phyloP scores from a whole-genome alignment of 64 coral and sea anemone genomes.

The Montipora efflorescens region DNA sequence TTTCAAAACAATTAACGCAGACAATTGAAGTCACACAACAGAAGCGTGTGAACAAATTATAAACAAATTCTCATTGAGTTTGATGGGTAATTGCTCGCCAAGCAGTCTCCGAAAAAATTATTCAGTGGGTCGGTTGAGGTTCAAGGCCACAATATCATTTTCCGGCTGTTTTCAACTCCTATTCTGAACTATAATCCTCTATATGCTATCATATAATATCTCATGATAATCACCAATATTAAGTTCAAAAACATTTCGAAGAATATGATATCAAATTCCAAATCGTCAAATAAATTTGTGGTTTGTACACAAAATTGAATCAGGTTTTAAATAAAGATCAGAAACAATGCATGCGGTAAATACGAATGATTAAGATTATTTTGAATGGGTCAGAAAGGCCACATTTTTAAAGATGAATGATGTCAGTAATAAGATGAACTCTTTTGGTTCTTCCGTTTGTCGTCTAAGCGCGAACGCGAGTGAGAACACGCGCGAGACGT shows the following conservation, averaged over 20 bases:
- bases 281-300: not conserved
- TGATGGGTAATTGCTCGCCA: slow-evolving; percentile 29
- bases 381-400: slow-evolving; percentile 24
- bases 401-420: slow-evolving; percentile 11
- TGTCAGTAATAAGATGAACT: not conserved
- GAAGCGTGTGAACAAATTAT: slow-evolving; percentile 40
- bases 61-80: slow-evolving; percentile 30
- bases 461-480: not conserved
- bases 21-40: slow-evolving; percentile 59
- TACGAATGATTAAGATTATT: not conserved
- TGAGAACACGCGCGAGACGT: too few species aligned
- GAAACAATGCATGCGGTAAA: not conserved
- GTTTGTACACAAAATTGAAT: not conserved
- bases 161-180: too few species aligned
- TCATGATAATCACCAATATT: not conserved
- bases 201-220: not conserved
- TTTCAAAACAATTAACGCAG: slow-evolving; percentile 57
- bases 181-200: too few species aligned
- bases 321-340: too few species aligned
- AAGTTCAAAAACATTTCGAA: not conserved
- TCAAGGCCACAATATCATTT: not conserved
- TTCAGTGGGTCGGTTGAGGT: not conserved
- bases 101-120: not conserved
- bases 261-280: not conserved
- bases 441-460: not conserved